Conservation (phyloP, 1,140 invertebrate genomes). For the Parapsyche elsis region DNA sequence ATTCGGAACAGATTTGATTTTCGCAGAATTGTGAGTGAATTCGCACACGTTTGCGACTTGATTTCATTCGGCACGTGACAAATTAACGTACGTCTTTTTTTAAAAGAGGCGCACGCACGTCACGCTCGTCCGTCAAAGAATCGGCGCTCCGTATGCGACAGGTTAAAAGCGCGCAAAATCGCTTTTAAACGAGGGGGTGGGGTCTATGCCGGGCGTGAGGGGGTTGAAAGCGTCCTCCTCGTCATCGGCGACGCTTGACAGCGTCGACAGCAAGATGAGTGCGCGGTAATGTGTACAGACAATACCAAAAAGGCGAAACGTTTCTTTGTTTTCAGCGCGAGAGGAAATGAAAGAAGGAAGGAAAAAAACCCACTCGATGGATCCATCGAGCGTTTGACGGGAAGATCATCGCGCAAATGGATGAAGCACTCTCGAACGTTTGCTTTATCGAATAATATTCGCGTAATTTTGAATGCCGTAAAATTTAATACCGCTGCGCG, state of each 20-base stretch:
- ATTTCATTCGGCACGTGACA: not conserved
- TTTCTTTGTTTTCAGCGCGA: slow-evolving; percentile 25
- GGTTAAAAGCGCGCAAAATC: slow-evolving; percentile 34
- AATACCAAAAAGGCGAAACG: not conserved
- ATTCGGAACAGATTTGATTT: no score
- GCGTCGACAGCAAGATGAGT: slow-evolving; percentile 18
- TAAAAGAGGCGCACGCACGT: not conserved
- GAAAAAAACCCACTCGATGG: not conserved
- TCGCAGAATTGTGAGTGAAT: no score
- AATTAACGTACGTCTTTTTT: not conserved
- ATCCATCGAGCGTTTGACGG: not conserved
- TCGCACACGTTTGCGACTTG: no score
- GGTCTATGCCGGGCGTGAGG: not conserved
- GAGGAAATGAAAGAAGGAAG: no score
- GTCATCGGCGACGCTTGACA: slow-evolving; percentile 7
- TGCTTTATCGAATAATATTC: not conserved
- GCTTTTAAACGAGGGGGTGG: slow-evolving; percentile 27
- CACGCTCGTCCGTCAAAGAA: not conserved
- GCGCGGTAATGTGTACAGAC: slow-evolving; percentile 4
- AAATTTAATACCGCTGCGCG: not conserved
- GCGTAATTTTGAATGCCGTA: not conserved
- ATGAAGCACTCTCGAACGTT: not conserved
- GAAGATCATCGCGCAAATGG: not conserved
- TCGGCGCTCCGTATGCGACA: not conserved
- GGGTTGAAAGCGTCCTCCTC: slow-evolving; percentile 8